Evolutionary conservation across 2,113 vertebrate species (phyloP).

Genomic region (Corythornis madagascariensis): DNA sequence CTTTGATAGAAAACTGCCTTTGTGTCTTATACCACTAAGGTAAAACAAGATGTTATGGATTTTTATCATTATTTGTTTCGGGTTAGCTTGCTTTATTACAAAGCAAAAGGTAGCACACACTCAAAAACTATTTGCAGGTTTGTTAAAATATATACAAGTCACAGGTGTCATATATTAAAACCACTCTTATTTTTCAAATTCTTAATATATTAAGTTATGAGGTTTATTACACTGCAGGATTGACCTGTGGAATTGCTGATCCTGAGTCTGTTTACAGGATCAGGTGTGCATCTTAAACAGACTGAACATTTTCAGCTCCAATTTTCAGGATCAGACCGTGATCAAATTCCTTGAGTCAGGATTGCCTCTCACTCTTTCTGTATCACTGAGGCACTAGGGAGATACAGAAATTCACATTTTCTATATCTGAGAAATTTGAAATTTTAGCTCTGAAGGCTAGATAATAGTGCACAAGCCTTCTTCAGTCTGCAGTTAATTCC

Average conservation of each 20-base stretch:
- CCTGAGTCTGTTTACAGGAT: too few relatives aligned
- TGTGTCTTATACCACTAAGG: background rate
- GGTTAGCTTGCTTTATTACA: background rate
- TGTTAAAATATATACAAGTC: background rate
- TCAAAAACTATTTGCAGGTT: background rate
- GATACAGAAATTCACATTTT: background rate
- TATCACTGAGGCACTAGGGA: background rate
- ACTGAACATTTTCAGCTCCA: background rate
- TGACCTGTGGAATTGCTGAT: background rate
- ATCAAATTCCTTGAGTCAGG: background rate
- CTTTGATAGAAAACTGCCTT: background rate
- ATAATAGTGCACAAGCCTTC: background rate
- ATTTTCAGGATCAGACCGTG: background rate
- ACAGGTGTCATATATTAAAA: background rate
- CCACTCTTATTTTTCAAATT: background rate
- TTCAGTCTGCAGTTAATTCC: background rate
- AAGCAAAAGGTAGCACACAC: background rate
- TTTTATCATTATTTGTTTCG: background rate
- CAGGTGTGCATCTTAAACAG: background rate
- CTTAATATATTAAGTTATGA: background rate
- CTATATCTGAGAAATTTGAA: background rate
- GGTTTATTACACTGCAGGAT: background rate
- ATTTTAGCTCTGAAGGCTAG: background rate
- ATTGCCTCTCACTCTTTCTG: accelerated
- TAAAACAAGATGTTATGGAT: background rate